Conservation (phyloP, 2,113 vertebrate genomes). For the Albula glossodonta region DNA sequence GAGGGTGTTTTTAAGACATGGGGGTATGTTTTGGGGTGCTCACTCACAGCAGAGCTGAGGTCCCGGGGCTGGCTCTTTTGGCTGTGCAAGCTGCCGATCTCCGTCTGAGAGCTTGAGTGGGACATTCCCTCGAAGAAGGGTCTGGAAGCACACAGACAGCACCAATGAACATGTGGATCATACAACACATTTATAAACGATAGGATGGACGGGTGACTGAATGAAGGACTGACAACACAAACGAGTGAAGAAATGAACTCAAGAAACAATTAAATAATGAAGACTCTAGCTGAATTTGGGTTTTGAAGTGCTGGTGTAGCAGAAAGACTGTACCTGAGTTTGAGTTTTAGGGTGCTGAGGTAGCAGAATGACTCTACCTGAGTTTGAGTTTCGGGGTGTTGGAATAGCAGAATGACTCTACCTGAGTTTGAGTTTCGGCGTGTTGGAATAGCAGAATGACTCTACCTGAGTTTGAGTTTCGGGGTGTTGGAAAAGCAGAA, state of each 20-base stretch:
- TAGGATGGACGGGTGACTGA: background rate
- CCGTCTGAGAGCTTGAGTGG: conserved; percentile 77
- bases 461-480: conserved; percentile 75
- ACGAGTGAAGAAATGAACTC: background rate
- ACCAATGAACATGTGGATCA: background rate
- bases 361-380: too few relatives aligned
- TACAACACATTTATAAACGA: background rate
- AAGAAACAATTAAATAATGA: background rate
- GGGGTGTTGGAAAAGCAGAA: conserved; percentile 70
- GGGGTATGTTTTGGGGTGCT: conserved; percentile 7
- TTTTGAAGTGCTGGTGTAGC: too few relatives aligned
- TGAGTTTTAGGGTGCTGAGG: conserved; percentile 72
- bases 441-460: too few relatives aligned
- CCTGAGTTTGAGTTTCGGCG: background rate
- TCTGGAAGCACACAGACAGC: conserved; percentile 51
- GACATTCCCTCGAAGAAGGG: conserved; percentile 78
- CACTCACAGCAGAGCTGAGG: conserved; percentile 63
- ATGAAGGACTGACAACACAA: too few relatives aligned
- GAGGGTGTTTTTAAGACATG: conserved; percentile 24
- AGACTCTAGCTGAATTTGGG: too few relatives aligned
- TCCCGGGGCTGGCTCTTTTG: conserved; percentile 68
- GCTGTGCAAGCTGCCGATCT: conserved; percentile 72
- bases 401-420: background rate
- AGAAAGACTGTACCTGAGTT: conserved; percentile 65
- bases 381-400: too few relatives aligned